These are phyloP conservation scores for Mesoligia furuncula DNA, from an alignment of 2,888 invertebrate species.

Conservation along the genomic window DNA sequence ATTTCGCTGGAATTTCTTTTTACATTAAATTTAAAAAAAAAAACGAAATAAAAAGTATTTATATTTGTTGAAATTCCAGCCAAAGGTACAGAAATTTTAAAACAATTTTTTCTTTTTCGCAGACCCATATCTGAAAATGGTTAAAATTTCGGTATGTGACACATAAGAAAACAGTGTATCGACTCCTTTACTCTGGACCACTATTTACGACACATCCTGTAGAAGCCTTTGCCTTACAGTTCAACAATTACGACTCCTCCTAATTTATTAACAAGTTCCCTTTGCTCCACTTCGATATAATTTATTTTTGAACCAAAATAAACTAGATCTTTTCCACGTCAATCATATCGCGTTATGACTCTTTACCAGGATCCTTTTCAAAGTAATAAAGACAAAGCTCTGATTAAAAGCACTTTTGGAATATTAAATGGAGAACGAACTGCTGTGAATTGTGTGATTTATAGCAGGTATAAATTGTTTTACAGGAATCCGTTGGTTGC, in stretches of 20 bases:
- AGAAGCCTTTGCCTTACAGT: not conserved
- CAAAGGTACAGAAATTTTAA: too few relatives aligned
- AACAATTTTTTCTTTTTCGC: too few relatives aligned
- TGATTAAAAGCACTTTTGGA: not conserved
- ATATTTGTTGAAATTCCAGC: too few relatives aligned
- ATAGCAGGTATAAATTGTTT: not conserved
- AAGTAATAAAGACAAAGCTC: not conserved
- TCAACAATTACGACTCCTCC: slow-evolving; percentile 25
- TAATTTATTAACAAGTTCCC: slow-evolving; percentile 29
- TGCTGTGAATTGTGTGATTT: not conserved
- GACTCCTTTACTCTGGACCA: too few relatives aligned
- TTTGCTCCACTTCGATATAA: slow-evolving; percentile 9
- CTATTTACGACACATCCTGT: too few relatives aligned
- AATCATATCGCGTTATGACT: slow-evolving; percentile 11
- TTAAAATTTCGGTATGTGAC: too few relatives aligned
- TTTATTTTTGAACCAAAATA: slow-evolving; percentile 7
- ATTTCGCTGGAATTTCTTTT: too few relatives aligned
- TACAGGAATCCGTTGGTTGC: not conserved
- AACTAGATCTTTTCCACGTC: not conserved
- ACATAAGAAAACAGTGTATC: too few relatives aligned
- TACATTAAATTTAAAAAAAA: too few relatives aligned
- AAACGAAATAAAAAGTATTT: too few relatives aligned
- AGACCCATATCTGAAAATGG: too few relatives aligned
- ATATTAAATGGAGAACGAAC: slow-evolving; percentile 3
- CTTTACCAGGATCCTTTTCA: not conserved